Base-by-base conservation (phyloP, 2,797 vertebrate genomes). In the Poecilia velifera region DNA sequence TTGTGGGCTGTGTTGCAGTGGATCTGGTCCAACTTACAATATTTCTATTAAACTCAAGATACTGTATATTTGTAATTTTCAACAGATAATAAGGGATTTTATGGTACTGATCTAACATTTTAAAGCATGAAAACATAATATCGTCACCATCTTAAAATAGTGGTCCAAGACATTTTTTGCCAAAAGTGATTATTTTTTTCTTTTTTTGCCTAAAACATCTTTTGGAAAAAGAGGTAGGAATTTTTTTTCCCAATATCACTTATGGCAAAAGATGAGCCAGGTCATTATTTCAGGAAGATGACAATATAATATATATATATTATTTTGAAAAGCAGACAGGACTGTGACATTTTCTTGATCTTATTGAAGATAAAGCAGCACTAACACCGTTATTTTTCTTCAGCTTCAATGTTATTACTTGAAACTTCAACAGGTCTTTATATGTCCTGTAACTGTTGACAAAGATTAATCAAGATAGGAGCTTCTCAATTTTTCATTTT, bases 381-480 rank as follows among this genome's bases (percentile, higher is more conserved):
- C 6, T 66, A 62, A 55, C 20, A 5, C 18, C 0, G 9, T 3
- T 5, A 14, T 41, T 41, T 18, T 43, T 55, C 46, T 28, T 20
- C 22, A 31, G 3, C 9, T 77, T n/a, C 34, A 57, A 72, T 45
- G n/a, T 10, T 45, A 2, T 55, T 20, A 22, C 6, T 78, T 46
- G 5, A 31, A 31, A 43, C 20, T 22, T 12, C 20, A 34, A 36
- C n/a, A 36, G 57, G 22, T 36, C 28, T 43, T 25, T 46, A 47
- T 53, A 51, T 62, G 36, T 7, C 7, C 0, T n/a, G 16, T 28
- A 34, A 46, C 3, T 55, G 31, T 59, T 68, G 16, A 71, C n/a
- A 20, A 83, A 79, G n/a, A 68, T 43, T 71, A 53, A 14, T 76
- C 47, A 43, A 82, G 6, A 41, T 2, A 13, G 18, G 9, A 10